These are phyloP conservation scores for Aythya fuligula DNA, from an alignment of 2,797 vertebrate species.

Conservation along the genomic window DNA sequence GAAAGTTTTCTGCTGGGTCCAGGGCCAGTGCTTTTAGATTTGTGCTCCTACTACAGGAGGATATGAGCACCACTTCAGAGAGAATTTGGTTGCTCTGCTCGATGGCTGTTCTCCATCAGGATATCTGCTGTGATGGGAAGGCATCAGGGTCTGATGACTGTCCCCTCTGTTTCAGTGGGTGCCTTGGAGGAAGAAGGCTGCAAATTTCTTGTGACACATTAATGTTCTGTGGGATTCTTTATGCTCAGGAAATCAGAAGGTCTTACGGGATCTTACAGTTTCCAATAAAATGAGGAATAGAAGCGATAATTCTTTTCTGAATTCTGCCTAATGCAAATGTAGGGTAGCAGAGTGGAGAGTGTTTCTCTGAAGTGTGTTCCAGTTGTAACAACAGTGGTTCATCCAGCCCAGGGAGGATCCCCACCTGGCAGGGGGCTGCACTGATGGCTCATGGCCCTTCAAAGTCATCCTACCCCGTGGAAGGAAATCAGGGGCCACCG, in stretches of 20 bases:
- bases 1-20: neutral
- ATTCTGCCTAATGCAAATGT: neutral
- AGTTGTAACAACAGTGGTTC: neutral
- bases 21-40: neutral
- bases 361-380: neutral
- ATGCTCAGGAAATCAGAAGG: slow-evolving; percentile 4
- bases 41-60: neutral
- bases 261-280: neutral
- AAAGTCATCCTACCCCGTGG: neutral
- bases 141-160: neutral
- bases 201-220: neutral
- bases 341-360: neutral
- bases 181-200: neutral
- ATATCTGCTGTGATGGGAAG: neutral
- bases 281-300: slow-evolving; percentile 4
- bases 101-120: neutral
- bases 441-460: neutral
- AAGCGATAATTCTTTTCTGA: neutral
- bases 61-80: neutral
- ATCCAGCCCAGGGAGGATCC: slow-evolving; percentile 14
- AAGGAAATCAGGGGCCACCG: neutral
- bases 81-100: neutral
- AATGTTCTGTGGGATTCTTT: neutral
- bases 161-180: neutral
- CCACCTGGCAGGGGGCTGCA: neutral